Evolutionary conservation across 2,888 invertebrate species (phyloP).

Genomic region (Nematopogon swammerdamellus): DNA sequence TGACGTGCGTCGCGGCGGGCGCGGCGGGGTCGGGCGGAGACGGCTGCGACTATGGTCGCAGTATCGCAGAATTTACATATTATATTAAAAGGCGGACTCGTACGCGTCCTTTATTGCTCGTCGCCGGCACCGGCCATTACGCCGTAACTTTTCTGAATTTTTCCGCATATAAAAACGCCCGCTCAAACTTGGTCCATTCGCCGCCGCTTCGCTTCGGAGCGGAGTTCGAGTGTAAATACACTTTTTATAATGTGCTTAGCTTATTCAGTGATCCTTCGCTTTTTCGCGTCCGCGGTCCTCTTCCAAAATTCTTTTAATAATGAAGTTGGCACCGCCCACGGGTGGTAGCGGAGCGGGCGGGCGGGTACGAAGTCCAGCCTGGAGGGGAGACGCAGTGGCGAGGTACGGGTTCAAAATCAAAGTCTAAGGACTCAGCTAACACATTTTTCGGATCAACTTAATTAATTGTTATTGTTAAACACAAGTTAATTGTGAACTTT

Average conservation of each 20-base stretch:
- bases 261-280: not conserved
- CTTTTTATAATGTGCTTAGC: conserved; percentile 53
- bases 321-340: conserved; percentile 29
- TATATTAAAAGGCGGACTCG: conserved; percentile 48
- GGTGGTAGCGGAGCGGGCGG: conserved; percentile 30
- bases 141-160: conserved; percentile 55
- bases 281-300: conserved; percentile 13
- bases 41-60: conserved; percentile 12
- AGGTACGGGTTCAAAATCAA: no score
- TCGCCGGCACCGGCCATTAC: conserved; percentile 47
- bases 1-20: conserved; percentile 1
- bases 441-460: no score
- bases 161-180: conserved; percentile 53
- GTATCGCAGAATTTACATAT: conserved; percentile 49
- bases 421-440: no score
- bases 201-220: conserved; percentile 18
- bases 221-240: conserved; percentile 53
- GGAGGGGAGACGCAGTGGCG: no score
- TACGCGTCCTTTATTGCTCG: conserved; percentile 30
- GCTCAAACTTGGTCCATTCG: conserved; percentile 44
- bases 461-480: no score
- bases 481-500: no score
- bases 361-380: no score
- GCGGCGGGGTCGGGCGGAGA: conserved; percentile 15
- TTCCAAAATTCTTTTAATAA: conserved; percentile 37